These are phyloP conservation scores for Lepeophtheirus nordmannii DNA, from an alignment of 2,888 invertebrate genomes.

Conservation along the genomic window DNA sequence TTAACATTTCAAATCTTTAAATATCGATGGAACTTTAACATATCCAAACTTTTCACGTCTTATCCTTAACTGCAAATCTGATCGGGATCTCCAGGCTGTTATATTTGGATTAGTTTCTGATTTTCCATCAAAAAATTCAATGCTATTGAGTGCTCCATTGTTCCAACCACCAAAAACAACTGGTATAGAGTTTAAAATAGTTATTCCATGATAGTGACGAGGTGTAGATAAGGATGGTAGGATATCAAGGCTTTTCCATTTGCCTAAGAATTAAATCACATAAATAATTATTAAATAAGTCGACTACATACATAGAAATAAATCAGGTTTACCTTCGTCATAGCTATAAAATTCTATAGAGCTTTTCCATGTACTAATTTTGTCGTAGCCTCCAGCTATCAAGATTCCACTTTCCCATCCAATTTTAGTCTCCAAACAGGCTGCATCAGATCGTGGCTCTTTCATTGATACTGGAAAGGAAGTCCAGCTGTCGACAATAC, in stretches of 20 bases:
- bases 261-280: not conserved
- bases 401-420: slow-evolving; percentile 16
- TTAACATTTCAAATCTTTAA: not conserved
- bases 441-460: slow-evolving; percentile 4
- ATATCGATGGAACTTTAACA: not conserved
- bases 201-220: slow-evolving; percentile 14
- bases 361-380: not conserved
- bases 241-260: slow-evolving; percentile 1
- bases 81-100: not conserved
- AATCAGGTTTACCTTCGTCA: slow-evolving; percentile 9
- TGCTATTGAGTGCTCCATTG: slow-evolving; percentile 15
- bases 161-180: slow-evolving; percentile 20
- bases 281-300: not conserved
- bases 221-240: not conserved
- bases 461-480: not conserved
- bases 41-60: not conserved
- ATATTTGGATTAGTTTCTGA: not conserved
- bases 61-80: not conserved
- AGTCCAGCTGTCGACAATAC: not conserved
- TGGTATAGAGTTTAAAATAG: slow-evolving; percentile 10
- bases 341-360: slow-evolving; percentile 16
- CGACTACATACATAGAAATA: not conserved
- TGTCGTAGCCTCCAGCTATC: slow-evolving; percentile 15
- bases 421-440: slow-evolving; percentile 7
- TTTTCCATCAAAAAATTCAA: slow-evolving; percentile 5